phyloP scores from a whole-genome alignment of 2,113 vertebrate genomes.

The Nothobranchius furzeri region DNA sequence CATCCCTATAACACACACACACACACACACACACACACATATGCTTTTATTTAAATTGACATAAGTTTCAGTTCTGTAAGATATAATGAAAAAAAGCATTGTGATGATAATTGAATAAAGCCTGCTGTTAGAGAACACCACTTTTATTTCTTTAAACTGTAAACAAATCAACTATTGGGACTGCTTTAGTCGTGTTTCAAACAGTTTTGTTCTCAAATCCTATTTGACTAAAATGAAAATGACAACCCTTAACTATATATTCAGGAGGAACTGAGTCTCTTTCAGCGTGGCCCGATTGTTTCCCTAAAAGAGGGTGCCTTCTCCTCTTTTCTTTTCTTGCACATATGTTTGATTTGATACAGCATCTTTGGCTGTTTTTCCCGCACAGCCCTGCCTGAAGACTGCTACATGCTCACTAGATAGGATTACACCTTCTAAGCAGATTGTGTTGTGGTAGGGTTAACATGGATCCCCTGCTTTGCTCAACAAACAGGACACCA shows the following conservation, averaged over 20 bases:
- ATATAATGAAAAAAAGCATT: no score
- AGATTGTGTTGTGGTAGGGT: slow-evolving; percentile 80
- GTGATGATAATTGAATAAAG: no score
- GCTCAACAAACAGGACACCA: slow-evolving; percentile 74
- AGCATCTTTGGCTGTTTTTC: slow-evolving; percentile 83
- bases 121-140: neutral
- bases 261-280: slow-evolving; percentile 64
- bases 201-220: slow-evolving; percentile 78
- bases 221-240: slow-evolving; percentile 79
- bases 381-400: slow-evolving; percentile 79
- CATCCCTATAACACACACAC: no score
- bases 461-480: slow-evolving; percentile 75
- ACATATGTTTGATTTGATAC: slow-evolving; percentile 82
- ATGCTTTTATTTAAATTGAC: no score
- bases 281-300: slow-evolving; percentile 66
- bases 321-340: slow-evolving; percentile 18
- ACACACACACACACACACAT: no score
- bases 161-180: slow-evolving; percentile 65
- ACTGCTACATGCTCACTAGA: slow-evolving; percentile 81
- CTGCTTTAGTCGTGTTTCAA: slow-evolving; percentile 65
- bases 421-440: slow-evolving; percentile 84
- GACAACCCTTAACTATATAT: slow-evolving; percentile 82
- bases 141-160: slow-evolving; percentile 31
- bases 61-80: no score
- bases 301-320: slow-evolving; percentile 63